A percentile compares a stretch with the other conserved stretches of the same genome.
Evolutionary conservation across 2,888 invertebrate species (phyloP).

Genomic region (Anagyrus pseudococci): DNA sequence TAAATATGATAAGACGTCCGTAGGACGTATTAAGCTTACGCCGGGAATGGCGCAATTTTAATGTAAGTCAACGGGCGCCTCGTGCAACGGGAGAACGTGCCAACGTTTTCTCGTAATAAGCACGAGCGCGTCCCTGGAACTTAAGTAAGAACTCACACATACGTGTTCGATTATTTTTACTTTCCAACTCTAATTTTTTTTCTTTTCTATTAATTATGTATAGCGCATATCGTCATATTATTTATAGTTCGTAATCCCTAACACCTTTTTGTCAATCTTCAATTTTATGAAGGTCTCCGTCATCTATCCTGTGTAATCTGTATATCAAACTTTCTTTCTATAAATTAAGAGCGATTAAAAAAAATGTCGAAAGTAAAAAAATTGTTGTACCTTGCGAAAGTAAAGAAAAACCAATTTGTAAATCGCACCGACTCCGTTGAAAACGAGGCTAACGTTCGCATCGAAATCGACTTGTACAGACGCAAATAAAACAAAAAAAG

Average conservation of each 20-base stretch:
- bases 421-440: no score
- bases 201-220: slow-evolving; percentile 3
- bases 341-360: slow-evolving; percentile 16
- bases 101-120: slow-evolving; percentile 3
- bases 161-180: slow-evolving; percentile 36
- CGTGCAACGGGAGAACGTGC: slow-evolving; percentile 2
- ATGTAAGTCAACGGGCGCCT: slow-evolving; percentile 21
- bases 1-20: slow-evolving; percentile 18
- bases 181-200: not conserved
- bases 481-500: no score
- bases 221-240: not conserved
- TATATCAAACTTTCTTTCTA: no score
- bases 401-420: slow-evolving; percentile 22
- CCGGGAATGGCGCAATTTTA: slow-evolving; percentile 40
- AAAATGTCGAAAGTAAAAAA: not conserved
- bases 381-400: not conserved
- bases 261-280: slow-evolving; percentile 29
- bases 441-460: no score
- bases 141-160: slow-evolving; percentile 25
- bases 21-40: slow-evolving; percentile 34
- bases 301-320: slow-evolving; percentile 6
- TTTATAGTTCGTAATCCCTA: slow-evolving; percentile 16
- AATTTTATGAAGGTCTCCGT: slow-evolving; percentile 23
- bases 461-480: no score
- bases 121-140: not conserved